Evolutionary conservation across 2,888 invertebrate genomes (phyloP).

Genomic region (Cantharis rustica): DNA sequence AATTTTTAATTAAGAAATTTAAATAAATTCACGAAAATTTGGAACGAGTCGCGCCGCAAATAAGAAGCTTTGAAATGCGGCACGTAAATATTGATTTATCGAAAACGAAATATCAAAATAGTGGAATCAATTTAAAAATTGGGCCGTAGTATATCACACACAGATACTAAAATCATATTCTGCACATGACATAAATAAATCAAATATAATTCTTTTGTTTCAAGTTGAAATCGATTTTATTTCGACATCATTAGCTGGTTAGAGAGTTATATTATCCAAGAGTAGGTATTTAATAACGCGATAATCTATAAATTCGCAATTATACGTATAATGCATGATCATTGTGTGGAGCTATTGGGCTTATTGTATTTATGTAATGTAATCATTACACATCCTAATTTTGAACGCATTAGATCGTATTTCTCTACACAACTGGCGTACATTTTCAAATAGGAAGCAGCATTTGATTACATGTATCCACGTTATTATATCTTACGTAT

Average conservation of each 20-base stretch:
- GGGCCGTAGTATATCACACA: neutral
- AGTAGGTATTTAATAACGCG: neutral
- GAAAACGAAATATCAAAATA: neutral
- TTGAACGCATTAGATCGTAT: neutral
- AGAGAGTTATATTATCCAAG: slow-evolving; percentile 5
- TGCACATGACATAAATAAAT: neutral
- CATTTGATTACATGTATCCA: neutral
- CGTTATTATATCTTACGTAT: neutral
- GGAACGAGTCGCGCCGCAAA: neutral
- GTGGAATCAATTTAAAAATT: neutral
- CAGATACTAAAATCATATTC: neutral
- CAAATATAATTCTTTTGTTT: slow-evolving; percentile 1
- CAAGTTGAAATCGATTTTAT: neutral
- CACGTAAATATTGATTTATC: neutral
- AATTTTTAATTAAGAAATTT: neutral
- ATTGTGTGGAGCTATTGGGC: neutral
- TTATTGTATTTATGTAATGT: neutral
- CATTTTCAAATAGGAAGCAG: neutral
- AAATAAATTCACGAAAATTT: neutral
- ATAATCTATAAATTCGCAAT: neutral
- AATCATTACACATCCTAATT: neutral
- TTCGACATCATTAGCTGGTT: neutral
- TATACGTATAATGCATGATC: neutral
- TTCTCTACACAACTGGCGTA: neutral
- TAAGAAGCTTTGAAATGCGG: neutral